Evolutionary conservation across 2,797 vertebrate species (phyloP).

Genomic region (Pempheris klunzingeri): DNA sequence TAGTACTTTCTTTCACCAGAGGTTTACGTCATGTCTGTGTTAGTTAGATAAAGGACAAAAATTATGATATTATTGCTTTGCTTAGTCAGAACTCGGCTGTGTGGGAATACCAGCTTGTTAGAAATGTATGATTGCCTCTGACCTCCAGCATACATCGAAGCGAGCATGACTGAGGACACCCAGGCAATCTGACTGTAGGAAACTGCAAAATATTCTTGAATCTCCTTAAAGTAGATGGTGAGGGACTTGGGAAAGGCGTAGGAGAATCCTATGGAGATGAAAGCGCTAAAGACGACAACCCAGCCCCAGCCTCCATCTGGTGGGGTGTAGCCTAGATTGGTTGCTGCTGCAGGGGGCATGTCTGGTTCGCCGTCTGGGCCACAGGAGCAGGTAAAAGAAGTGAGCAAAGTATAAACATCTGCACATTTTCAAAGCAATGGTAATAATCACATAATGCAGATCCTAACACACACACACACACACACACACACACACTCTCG

Average conservation of each 20-base stretch:
- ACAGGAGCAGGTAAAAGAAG: slow-evolving; percentile 45
- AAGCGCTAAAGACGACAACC: slow-evolving; percentile 82
- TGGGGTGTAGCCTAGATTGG: slow-evolving; percentile 77
- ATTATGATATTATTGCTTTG: not conserved
- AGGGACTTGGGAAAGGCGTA: slow-evolving; percentile 89
- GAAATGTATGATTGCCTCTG: slow-evolving; percentile 43
- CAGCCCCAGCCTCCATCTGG: slow-evolving; percentile 89
- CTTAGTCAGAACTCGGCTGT: not conserved
- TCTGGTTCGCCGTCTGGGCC: slow-evolving; percentile 53
- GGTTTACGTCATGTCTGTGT: not conserved
- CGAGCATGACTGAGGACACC: slow-evolving; percentile 89
- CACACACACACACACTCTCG: not conserved
- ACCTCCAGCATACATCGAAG: slow-evolving; percentile 88
- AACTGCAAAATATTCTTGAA: slow-evolving; percentile 91
- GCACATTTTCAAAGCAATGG: slow-evolving; percentile 31
- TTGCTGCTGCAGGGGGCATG: slow-evolving; percentile 79
- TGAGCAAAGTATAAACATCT: slow-evolving; percentile 36
- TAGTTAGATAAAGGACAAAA: not conserved
- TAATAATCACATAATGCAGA: slow-evolving; percentile 1
- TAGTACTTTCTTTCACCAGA: not conserved
- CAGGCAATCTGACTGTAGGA: slow-evolving; percentile 88
- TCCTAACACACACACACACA: not conserved
- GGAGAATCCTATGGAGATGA: slow-evolving; percentile 89
- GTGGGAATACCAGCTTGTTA: not conserved
- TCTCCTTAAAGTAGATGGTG: slow-evolving; percentile 91